phyloP scores from a whole-genome alignment of 2,113 vertebrate species.

The Corydoras sp. region DNA sequence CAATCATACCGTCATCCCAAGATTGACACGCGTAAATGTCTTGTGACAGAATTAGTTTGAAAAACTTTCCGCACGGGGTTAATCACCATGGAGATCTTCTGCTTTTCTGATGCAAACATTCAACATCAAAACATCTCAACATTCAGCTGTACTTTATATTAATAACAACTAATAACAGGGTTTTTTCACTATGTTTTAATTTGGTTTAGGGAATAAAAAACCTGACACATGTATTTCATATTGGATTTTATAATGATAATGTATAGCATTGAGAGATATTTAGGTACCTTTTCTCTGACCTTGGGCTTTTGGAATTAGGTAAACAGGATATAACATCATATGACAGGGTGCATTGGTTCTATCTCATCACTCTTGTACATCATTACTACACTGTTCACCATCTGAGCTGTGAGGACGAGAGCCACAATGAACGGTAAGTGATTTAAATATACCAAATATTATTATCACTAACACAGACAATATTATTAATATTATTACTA shows the following conservation, averaged over 20 bases:
- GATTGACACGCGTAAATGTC: slow-evolving; percentile 24
- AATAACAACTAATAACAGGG: no score
- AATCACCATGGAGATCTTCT: slow-evolving; percentile 28
- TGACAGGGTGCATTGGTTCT: slow-evolving; percentile 8
- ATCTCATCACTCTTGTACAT: background rate
- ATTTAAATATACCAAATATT: background rate
- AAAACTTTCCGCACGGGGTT: slow-evolving; percentile 20
- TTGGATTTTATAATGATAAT: no score
- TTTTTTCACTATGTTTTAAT: no score
- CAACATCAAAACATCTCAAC: slow-evolving; percentile 1
- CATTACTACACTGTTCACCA: background rate
- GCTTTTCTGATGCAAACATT: slow-evolving; percentile 21
- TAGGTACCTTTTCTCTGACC: background rate
- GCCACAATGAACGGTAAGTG: slow-evolving; percentile 55
- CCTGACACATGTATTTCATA: no score
- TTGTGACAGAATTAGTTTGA: slow-evolving; percentile 30
- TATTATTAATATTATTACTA: no score
- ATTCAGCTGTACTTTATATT: no score
- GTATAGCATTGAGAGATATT: no score
- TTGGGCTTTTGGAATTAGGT: slow-evolving; percentile 17
- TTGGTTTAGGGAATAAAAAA: no score
- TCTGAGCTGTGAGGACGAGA: background rate
- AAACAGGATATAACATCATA: slow-evolving; percentile 43
- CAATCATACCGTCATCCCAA: slow-evolving; percentile 15
- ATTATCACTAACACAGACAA: no score